These are phyloP conservation scores for Nycteola revayana DNA, from an alignment of 2,888 invertebrate genomes.

Conservation along the genomic window DNA sequence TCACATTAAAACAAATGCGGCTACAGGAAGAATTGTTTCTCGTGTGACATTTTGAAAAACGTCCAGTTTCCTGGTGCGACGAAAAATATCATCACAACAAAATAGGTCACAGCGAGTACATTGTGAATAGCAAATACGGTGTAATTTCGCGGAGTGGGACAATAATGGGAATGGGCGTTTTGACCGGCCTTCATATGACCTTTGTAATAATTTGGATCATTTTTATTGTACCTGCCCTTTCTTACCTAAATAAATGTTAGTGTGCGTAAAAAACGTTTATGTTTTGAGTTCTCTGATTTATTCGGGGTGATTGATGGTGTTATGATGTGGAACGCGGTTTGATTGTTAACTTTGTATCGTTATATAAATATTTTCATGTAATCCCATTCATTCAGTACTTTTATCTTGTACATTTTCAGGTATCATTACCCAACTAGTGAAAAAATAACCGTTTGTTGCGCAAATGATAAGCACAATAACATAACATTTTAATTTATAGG, in stretches of 20 bases:
- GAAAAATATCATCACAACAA: slow-evolving; percentile 32
- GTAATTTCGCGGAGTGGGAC: slow-evolving; percentile 43
- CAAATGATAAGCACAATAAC: too few relatives aligned
- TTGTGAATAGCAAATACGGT: slow-evolving; percentile 49
- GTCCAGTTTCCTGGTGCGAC: slow-evolving; percentile 25
- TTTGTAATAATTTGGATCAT: slow-evolving; percentile 41
- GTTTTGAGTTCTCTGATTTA: slow-evolving; percentile 32
- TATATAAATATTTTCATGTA: too few relatives aligned
- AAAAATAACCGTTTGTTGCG: too few relatives aligned
- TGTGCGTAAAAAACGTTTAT: slow-evolving; percentile 33
- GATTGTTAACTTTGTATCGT: slow-evolving; percentile 7
- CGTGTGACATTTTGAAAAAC: too few relatives aligned
- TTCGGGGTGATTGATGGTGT: slow-evolving; percentile 16
- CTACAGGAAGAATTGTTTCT: too few relatives aligned
- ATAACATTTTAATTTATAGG: too few relatives aligned
- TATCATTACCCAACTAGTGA: too few relatives aligned
- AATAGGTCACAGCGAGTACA: slow-evolving; percentile 40
- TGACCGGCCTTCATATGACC: slow-evolving; percentile 30
- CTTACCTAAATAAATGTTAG: slow-evolving; percentile 40
- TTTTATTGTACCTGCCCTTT: slow-evolving; percentile 44
- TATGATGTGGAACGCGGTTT: slow-evolving; percentile 6
- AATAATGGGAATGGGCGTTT: slow-evolving; percentile 35
- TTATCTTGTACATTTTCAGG: too few relatives aligned
- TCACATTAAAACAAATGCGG: too few relatives aligned
- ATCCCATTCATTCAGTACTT: too few relatives aligned